phyloP scores from a whole-genome alignment of 2,888 invertebrate genomes.

The Pherbina coryleti region DNA sequence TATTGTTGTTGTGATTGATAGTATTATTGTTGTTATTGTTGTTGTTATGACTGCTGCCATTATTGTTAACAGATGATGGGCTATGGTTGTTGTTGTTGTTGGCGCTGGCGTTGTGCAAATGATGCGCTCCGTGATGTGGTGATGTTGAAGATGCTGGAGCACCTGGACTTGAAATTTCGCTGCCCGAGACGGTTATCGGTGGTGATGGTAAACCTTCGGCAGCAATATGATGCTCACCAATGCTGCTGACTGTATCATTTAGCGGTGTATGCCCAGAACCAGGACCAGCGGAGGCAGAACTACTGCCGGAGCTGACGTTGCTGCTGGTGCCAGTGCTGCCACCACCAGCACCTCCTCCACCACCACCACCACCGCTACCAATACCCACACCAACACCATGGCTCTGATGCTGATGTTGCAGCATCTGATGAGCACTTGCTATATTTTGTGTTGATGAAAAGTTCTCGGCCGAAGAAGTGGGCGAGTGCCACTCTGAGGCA shows the following conservation, averaged over 20 bases:
- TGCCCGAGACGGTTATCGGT: conserved; percentile 72
- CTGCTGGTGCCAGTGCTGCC: conserved; percentile 17
- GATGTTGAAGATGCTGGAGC: conserved; percentile 66
- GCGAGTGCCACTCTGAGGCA: conserved; percentile 65
- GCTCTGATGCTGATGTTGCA: conserved; percentile 51
- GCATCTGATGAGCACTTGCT: conserved; percentile 57
- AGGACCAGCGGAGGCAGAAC: conserved; percentile 47
- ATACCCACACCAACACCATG: conserved; percentile 56
- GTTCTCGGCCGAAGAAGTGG: conserved; percentile 58
- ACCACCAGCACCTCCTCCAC: conserved; percentile 2
- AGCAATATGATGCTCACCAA: conserved; percentile 57
- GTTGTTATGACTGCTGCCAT: conserved; percentile 34
- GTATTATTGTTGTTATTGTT: conserved; percentile 55
- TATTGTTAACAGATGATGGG: conserved; percentile 7
- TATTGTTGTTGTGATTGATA: conserved; percentile 54
- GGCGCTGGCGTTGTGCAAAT: conserved; percentile 75
- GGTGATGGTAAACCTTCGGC: conserved; percentile 72
- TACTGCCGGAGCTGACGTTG: conserved; percentile 42
- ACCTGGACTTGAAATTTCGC: conserved; percentile 75
- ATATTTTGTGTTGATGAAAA: conserved; percentile 56
- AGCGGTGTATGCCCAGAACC: conserved; percentile 53
- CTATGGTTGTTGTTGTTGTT: conserved; percentile 69
- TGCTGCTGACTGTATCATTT: conserved; percentile 57
- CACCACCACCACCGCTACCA: conserved; percentile 45
- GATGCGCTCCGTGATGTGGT: conserved; percentile 67